These are phyloP conservation scores for Agrilus planipennis DNA, from an alignment of 1,140 invertebrate genomes.

Conservation along the genomic window DNA sequence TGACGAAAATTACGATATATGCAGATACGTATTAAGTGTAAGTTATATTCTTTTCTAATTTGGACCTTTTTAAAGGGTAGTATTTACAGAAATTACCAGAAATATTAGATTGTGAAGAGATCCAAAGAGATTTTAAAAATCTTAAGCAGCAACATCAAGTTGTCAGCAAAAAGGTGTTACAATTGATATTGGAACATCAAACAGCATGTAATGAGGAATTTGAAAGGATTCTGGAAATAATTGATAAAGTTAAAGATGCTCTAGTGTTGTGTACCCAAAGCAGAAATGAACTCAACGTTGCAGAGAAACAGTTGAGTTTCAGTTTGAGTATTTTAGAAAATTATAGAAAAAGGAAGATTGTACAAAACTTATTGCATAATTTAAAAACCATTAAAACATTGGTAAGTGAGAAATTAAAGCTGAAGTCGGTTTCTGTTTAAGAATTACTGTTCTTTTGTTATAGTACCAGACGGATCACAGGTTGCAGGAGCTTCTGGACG, in stretches of 20 bases:
- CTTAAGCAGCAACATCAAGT: conserved; percentile 67
- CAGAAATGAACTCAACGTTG: conserved; percentile 55
- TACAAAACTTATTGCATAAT: conserved; percentile 63
- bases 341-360: conserved; percentile 71
- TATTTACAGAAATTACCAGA: conserved; percentile 48
- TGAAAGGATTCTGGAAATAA: conserved; percentile 62
- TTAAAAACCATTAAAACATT: conserved; percentile 73
- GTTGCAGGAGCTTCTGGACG: conserved; percentile 65
- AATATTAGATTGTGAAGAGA: conserved; percentile 49
- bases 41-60: conserved; percentile 7
- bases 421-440: neutral
- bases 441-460: conserved; percentile 18
- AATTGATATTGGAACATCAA: conserved; percentile 83
- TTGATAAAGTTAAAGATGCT: conserved; percentile 58
- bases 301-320: conserved; percentile 70
- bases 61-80: neutral
- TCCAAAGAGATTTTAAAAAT: conserved; percentile 52
- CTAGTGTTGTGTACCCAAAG: conserved; percentile 58
- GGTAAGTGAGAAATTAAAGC: conserved; percentile 37
- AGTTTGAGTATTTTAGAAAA: conserved; percentile 80
- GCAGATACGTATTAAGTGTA: conserved; percentile 54
- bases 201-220: conserved; percentile 75
- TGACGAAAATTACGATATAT: conserved; percentile 49
- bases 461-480: conserved; percentile 73
- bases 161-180: conserved; percentile 82